Evolutionary conservation across 2,113 vertebrate genomes (phyloP).

Genomic region (Glaucomys volans): DNA sequence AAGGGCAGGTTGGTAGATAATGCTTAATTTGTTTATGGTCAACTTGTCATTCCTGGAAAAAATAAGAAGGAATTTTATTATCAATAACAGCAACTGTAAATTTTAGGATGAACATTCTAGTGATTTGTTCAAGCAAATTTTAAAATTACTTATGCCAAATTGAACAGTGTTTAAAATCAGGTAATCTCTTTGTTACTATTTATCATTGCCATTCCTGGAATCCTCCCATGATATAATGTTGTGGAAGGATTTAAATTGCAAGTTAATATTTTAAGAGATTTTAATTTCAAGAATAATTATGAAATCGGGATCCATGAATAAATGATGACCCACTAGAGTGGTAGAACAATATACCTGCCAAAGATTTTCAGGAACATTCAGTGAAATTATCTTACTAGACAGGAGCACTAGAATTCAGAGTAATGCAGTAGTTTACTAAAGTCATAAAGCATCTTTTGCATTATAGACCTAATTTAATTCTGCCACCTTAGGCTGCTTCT

Average conservation of each 20-base stretch:
- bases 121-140: slow-evolving; percentile 39
- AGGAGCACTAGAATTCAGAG: neutral
- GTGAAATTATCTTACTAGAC: neutral
- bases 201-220: neutral
- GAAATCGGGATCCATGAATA: neutral
- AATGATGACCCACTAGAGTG: neutral
- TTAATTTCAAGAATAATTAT: neutral
- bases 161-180: neutral
- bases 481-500: neutral
- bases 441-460: neutral
- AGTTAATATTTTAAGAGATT: neutral
- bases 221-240: neutral
- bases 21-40: slow-evolving; percentile 81
- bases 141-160: neutral
- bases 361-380: neutral
- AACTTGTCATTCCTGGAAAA: slow-evolving; percentile 77
- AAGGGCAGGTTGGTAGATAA: slow-evolving; percentile 94
- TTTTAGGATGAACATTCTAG: slow-evolving; percentile 67
- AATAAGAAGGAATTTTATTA: neutral
- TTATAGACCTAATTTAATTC: neutral
- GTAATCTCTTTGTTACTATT: neutral
- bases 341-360: neutral
- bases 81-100: slow-evolving; percentile 83
- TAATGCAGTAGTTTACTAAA: neutral
- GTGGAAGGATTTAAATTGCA: neutral